A percentile compares a stretch with the other conserved stretches of the same genome.
Evolutionary conservation across 2,113 vertebrate genomes (phyloP).

Genomic region (Chiloscyllium plagiosum): DNA sequence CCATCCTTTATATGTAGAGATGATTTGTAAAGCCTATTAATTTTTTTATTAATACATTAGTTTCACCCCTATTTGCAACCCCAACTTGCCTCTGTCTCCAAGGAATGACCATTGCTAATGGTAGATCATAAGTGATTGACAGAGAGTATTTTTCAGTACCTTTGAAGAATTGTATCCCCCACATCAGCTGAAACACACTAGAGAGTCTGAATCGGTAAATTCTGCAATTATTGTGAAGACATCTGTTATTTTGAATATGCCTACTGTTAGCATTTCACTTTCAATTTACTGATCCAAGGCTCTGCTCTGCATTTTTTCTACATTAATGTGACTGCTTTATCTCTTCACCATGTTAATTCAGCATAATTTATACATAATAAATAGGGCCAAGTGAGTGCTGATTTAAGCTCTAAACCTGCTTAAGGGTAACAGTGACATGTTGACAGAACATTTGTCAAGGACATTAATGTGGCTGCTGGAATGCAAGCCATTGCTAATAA

Average conservation of each 20-base stretch:
- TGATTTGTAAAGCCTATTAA: too few relatives aligned
- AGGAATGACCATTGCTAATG: background rate
- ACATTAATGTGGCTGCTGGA: background rate
- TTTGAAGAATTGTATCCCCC: background rate
- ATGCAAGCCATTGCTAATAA: background rate
- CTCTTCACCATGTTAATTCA: background rate
- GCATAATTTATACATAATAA: constrained; percentile 13
- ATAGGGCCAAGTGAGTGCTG: background rate
- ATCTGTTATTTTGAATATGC: background rate
- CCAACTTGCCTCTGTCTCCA: background rate
- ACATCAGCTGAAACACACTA: background rate
- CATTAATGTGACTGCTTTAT: background rate
- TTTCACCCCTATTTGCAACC: too few relatives aligned
- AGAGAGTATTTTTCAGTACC: background rate
- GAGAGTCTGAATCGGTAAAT: background rate
- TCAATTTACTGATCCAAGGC: background rate
- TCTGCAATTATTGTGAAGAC: background rate
- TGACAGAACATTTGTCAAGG: constrained; percentile 21
- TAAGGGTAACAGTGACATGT: background rate
- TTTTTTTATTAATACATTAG: too few relatives aligned
- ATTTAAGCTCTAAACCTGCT: background rate
- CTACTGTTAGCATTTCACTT: background rate
- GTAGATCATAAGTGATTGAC: background rate
- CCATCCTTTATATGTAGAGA: too few relatives aligned
- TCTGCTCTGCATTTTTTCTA: background rate